Evolutionary conservation across 1,140 invertebrate genomes (phyloP).

Genomic region (Aphis gossypii): DNA sequence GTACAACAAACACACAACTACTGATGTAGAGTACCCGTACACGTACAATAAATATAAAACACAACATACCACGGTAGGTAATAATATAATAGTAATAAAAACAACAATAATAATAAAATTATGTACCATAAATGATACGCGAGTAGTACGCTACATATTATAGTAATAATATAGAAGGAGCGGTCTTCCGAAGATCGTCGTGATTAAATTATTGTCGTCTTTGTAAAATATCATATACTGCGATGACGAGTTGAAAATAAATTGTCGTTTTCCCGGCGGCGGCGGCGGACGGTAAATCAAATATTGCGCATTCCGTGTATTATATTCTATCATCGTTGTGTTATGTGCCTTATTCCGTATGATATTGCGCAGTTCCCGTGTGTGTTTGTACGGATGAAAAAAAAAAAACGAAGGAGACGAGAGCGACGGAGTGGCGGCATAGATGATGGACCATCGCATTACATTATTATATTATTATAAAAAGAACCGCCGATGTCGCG

Average conservation of each 20-base stretch:
- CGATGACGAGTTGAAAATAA: slow-evolving; percentile 26
- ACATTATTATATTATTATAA: neutral
- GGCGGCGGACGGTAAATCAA: slow-evolving; percentile 8
- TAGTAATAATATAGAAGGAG: neutral
- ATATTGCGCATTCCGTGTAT: neutral
- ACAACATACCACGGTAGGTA: neutral
- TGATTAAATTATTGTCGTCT: neutral
- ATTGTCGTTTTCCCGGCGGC: slow-evolving; percentile 19
- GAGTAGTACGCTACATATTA: neutral
- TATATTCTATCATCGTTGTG: too few species aligned
- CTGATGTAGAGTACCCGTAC: neutral
- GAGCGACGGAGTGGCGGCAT: neutral
- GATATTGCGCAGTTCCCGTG: neutral
- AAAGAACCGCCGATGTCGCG: slow-evolving; percentile 2
- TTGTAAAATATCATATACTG: neutral
- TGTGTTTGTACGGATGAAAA: neutral
- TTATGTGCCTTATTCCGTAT: neutral
- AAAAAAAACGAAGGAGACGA: neutral
- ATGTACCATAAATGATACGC: neutral
- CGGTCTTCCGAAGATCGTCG: neutral
- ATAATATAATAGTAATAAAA: slow-evolving; percentile 11
- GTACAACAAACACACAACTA: neutral
- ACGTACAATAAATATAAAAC: neutral
- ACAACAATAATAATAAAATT: neutral
- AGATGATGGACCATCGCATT: neutral